These are phyloP conservation scores for Oreonectes daqikongensis DNA, from an alignment of 2,797 vertebrate genomes.

Conservation along the genomic window DNA sequence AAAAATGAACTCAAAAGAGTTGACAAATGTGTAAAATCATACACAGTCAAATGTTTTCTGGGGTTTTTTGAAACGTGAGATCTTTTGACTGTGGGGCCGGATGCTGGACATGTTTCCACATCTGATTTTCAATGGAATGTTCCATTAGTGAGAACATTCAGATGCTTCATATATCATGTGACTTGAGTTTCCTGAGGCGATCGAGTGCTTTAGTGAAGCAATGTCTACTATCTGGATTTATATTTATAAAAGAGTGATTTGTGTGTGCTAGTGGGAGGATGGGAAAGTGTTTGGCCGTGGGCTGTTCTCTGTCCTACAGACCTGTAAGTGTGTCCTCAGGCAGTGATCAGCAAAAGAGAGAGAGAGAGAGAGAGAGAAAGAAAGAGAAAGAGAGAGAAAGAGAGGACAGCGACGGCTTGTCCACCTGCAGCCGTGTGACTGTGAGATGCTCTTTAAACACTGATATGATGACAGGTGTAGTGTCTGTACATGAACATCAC, in stretches of 20 bases:
- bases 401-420: no score
- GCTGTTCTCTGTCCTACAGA: slow-evolving; percentile 48
- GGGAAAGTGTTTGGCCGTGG: slow-evolving; percentile 55
- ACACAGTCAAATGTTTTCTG: not conserved
- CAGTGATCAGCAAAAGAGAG: slow-evolving; percentile 46
- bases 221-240: slow-evolving; percentile 5
- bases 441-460: not conserved
- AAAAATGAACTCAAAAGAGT: no score
- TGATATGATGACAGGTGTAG: no score
- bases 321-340: slow-evolving; percentile 52
- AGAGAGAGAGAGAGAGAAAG: slow-evolving; percentile 44
- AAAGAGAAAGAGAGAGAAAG: not conserved
- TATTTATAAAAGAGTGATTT: slow-evolving; percentile 15
- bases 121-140: not conserved
- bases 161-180: slow-evolving; percentile 12
- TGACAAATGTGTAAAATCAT: no score
- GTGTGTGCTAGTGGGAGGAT: slow-evolving; percentile 48
- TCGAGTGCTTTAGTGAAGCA: not conserved
- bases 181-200: slow-evolving; percentile 22
- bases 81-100: not conserved
- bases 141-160: not conserved
- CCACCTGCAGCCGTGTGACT: not conserved
- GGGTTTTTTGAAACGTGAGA: not conserved
- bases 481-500: no score
- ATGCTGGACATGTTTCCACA: not conserved